Evolutionary conservation across 1,140 invertebrate genomes (phyloP).

Genomic region (Streblospio benedicti): DNA sequence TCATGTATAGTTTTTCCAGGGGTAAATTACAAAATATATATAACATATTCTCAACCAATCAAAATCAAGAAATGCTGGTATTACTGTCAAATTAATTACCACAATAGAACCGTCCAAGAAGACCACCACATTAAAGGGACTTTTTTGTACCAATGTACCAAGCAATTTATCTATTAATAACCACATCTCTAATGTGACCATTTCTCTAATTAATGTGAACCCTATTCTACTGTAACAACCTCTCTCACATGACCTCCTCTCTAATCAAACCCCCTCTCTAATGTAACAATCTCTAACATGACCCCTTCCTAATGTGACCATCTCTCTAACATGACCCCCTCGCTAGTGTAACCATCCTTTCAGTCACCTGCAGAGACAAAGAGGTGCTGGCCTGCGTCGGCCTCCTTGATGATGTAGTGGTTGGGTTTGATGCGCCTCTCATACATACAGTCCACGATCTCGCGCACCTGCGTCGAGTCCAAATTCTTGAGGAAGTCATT

Average conservation of each 20-base stretch:
- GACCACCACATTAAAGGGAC: neutral
- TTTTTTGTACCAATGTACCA: neutral
- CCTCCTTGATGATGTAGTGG: slow-evolving; percentile 21
- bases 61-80: neutral
- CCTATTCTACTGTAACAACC: no score
- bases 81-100: neutral
- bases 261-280: no score
- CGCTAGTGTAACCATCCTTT: neutral
- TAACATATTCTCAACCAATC: neutral
- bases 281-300: no score
- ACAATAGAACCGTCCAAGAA: neutral
- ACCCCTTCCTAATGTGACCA: no score
- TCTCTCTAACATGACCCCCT: no score
- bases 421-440: slow-evolving; percentile 2
- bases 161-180: neutral
- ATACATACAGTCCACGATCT: slow-evolving; percentile 26
- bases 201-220: no score
- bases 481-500: slow-evolving; percentile 25
- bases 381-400: slow-evolving; percentile 19
- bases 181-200: no score
- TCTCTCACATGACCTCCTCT: no score
- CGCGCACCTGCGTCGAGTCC: slow-evolving; percentile 16
- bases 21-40: neutral
- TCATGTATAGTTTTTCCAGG: no score
- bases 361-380: slow-evolving; percentile 22